Percentiles rank a stretch among this genome's conserved stretches.
phyloP scores from a whole-genome alignment of 2,797 vertebrate genomes.

The Scarus forsteni region DNA sequence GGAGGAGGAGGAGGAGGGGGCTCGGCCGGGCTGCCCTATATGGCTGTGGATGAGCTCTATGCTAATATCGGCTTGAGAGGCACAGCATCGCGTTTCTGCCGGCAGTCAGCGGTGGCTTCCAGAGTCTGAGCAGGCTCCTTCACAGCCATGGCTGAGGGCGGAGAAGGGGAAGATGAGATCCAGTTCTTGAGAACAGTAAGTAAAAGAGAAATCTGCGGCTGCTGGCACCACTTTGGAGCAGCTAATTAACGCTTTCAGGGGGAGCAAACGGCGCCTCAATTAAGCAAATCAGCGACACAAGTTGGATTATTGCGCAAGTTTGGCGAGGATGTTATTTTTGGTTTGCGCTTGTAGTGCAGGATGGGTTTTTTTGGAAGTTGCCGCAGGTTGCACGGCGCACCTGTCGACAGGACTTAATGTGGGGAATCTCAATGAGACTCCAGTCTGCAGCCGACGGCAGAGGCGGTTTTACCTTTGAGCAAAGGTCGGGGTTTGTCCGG shows the following conservation, averaged over 20 bases:
- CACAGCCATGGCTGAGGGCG: slow-evolving; percentile 96
- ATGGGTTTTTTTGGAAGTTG: slow-evolving; percentile 30
- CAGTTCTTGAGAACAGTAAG: slow-evolving; percentile 99
- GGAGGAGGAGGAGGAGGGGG: slow-evolving; percentile 57
- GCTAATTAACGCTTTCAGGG: slow-evolving; percentile 45
- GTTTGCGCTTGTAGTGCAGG: slow-evolving; percentile 9
- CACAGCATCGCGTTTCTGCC: slow-evolving; percentile 83
- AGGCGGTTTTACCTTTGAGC: no score
- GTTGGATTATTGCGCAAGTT: slow-evolving; percentile 45
- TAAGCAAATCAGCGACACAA: slow-evolving; percentile 15
- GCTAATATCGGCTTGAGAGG: slow-evolving; percentile 90
- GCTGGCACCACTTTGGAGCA: slow-evolving; percentile 3
- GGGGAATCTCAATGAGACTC: slow-evolving; percentile 61
- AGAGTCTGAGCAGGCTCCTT: slow-evolving; percentile 91
- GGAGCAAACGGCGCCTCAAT: slow-evolving; percentile 17
- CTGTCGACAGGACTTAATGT: slow-evolving; percentile 68
- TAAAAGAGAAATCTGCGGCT: slow-evolving; percentile 68
- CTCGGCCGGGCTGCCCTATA: slow-evolving; percentile 89
- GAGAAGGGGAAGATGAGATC: slow-evolving; percentile 98
- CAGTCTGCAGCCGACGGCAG: slow-evolving; percentile 46
- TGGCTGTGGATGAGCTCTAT: slow-evolving; percentile 94
- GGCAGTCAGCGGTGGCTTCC: slow-evolving; percentile 87
- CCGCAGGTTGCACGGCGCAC: slow-evolving; percentile 69
- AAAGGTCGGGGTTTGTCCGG: no score
- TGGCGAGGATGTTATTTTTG: slow-evolving; percentile 3